A percentile compares a stretch with the other conserved stretches of the same genome.
Conservation (phyloP, 2,888 invertebrate genomes). For the Biston stratarius region DNA sequence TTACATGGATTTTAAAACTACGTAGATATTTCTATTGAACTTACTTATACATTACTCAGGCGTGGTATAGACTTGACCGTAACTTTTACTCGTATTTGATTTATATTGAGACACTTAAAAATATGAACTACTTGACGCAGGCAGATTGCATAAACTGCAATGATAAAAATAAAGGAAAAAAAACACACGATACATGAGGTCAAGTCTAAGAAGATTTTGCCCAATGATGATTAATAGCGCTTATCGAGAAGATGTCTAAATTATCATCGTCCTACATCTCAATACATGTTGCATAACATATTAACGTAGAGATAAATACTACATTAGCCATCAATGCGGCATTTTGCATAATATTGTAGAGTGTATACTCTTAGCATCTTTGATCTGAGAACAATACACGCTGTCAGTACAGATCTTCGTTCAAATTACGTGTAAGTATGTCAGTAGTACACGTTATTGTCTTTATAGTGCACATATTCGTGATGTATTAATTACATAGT, state of each 20-base stretch:
- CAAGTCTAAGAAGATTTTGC: conserved; percentile 17
- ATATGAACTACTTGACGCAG: no score
- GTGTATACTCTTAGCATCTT: conserved; percentile 31
- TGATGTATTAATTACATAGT: conserved; percentile 47
- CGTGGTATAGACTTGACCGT: no score
- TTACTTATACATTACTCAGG: no score
- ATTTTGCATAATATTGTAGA: conserved; percentile 39
- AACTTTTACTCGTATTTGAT: no score
- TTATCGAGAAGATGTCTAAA: conserved; percentile 38
- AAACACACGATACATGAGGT: not conserved
- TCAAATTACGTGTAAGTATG: conserved; percentile 33
- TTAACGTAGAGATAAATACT: conserved; percentile 52
- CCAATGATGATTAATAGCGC: conserved; percentile 26
- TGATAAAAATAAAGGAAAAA: no score
- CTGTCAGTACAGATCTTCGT: conserved; percentile 45
- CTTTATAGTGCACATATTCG: conserved; percentile 21
- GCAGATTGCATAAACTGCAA: no score
- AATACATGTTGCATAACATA: conserved; percentile 56
- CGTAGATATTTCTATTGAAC: no score
- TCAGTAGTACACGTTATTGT: conserved; percentile 26
- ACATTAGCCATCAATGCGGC: conserved; percentile 34
- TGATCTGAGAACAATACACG: conserved; percentile 35
- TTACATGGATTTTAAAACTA: no score
- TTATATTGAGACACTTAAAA: no score
- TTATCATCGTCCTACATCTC: conserved; percentile 59